phyloP scores from a whole-genome alignment of 2,113 vertebrate species.

The Agapornis roseicollis region DNA sequence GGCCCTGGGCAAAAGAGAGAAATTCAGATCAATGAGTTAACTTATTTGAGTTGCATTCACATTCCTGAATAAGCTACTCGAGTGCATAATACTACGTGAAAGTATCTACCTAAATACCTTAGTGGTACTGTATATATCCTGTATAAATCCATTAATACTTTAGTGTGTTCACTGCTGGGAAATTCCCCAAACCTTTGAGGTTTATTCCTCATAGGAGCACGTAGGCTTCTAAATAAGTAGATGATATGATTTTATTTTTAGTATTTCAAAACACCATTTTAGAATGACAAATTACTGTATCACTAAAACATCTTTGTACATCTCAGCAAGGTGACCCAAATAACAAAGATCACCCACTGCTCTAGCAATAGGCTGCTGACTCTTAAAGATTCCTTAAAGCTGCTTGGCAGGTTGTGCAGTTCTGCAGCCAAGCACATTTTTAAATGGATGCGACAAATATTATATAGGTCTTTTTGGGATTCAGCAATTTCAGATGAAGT shows the following conservation, averaged over 20 bases:
- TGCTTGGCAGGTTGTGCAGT: neutral
- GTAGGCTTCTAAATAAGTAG: neutral
- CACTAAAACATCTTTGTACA: neutral
- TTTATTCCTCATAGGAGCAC: neutral
- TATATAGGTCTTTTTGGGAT: neutral
- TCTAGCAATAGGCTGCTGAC: constrained; percentile 15
- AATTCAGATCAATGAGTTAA: neutral
- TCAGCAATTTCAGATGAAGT: neutral
- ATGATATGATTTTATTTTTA: neutral
- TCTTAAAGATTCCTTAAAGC: neutral
- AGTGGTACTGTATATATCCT: neutral
- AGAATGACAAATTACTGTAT: neutral
- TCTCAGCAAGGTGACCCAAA: constrained; percentile 15
- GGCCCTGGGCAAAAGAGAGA: neutral
- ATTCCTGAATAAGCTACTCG: neutral
- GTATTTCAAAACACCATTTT: neutral
- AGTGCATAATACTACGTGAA: neutral
- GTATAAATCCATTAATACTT: neutral
- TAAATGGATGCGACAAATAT: neutral
- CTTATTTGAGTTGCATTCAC: neutral
- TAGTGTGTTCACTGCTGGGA: neutral
- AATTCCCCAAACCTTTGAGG: neutral
- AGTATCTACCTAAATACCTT: neutral
- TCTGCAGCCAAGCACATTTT: neutral
- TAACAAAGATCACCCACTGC: neutral